Percentiles rank a stretch among this genome's conserved stretches.
These are phyloP conservation scores for Lasioglossum albipes DNA, from an alignment of 1,140 invertebrate species.

Conservation along the genomic window DNA sequence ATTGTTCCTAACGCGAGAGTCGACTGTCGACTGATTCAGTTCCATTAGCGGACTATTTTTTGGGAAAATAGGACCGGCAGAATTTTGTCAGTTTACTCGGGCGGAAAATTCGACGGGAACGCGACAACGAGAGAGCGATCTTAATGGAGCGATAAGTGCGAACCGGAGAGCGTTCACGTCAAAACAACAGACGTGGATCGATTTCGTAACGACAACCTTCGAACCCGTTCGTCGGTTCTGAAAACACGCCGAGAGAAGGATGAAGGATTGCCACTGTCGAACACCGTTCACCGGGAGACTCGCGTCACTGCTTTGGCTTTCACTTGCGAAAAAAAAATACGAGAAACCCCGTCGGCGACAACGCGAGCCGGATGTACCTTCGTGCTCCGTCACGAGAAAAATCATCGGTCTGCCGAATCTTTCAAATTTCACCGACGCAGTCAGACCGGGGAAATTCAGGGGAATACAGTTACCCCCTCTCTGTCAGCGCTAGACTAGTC, in stretches of 20 bases:
- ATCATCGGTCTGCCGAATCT: too few relatives aligned
- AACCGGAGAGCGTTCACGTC: conserved; percentile 23
- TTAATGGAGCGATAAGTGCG: conserved; percentile 24
- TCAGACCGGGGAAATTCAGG: too few relatives aligned
- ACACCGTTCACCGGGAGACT: conserved; percentile 28
- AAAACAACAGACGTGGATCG: conserved; percentile 17
- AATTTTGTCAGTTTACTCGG: background rate
- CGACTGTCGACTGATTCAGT: too few relatives aligned
- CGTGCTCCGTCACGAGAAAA: background rate
- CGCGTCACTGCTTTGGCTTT: conserved; percentile 32
- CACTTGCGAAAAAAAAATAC: conserved; percentile 43
- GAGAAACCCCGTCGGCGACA: conserved; percentile 1
- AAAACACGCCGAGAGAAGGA: conserved; percentile 31
- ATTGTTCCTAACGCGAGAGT: too few relatives aligned
- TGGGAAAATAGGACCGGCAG: too few relatives aligned
- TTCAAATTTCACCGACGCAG: background rate
- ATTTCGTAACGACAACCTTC: conserved; percentile 50
- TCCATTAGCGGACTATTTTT: too few relatives aligned
- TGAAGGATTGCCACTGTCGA: conserved; percentile 22
- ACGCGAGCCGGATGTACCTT: background rate
- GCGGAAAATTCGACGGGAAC: conserved; percentile 23
- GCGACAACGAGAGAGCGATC: conserved; percentile 18
- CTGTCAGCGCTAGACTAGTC: too few relatives aligned
- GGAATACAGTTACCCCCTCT: too few relatives aligned
- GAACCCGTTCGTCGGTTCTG: conserved; percentile 45